phyloP scores from a whole-genome alignment of 35 echinoderm and acorn worm genomes.

The Strongylocentrotus purpuratus region DNA sequence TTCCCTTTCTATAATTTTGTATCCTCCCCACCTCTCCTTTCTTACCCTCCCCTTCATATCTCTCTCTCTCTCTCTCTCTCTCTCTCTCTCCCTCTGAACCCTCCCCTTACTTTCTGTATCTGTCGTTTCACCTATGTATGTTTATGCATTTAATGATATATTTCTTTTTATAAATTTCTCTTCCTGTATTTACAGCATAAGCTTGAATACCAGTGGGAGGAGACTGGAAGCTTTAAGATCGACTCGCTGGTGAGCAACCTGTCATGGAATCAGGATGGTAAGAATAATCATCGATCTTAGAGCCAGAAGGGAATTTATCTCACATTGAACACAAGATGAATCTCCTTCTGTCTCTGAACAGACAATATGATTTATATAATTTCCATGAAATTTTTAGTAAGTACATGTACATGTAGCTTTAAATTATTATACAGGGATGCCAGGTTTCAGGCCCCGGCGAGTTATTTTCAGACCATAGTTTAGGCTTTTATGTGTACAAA shows the following conservation, averaged over 20 bases:
- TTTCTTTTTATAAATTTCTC: constrained; percentile 46
- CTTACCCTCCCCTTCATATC: background rate
- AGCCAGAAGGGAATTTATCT: background rate
- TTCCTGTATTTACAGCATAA: constrained; percentile 60
- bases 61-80: background rate
- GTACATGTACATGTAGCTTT: no score
- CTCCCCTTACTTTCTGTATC: no score
- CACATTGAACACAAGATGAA: no score
- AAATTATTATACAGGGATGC: no score
- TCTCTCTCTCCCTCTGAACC: background rate
- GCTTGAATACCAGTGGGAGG: constrained; percentile 83
- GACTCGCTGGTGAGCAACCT: constrained; percentile 92
- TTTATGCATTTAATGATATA: background rate
- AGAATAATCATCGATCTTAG: background rate
- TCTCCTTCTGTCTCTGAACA: no score
- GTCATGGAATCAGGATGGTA: constrained; percentile 98
- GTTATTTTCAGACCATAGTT: no score
- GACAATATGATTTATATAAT: no score
- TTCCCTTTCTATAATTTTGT: no score
- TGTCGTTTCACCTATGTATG: background rate
- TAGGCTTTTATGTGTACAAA: no score
- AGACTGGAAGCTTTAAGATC: constrained; percentile 86
- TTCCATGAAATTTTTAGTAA: no score
- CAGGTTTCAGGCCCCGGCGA: no score
- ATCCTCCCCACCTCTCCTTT: background rate